Percentiles rank a stretch among this genome's conserved stretches.
Evolutionary conservation across 2,797 vertebrate species (phyloP).

Genomic region (Trematocara caparti): DNA sequence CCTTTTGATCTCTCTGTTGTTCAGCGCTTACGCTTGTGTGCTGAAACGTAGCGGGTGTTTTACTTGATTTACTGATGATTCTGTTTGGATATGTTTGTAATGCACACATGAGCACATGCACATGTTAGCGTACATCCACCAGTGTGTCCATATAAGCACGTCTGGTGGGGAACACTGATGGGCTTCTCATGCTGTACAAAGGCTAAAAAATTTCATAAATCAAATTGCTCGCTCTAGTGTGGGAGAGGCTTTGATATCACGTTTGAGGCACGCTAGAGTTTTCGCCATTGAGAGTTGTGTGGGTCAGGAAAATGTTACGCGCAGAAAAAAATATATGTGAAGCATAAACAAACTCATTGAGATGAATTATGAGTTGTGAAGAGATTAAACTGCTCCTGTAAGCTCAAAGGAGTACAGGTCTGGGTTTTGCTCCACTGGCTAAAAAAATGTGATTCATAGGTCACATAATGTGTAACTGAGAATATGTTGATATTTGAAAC

Average conservation of each 20-base stretch:
- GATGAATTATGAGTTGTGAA: slow-evolving; percentile 16
- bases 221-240: not conserved
- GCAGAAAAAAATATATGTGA: slow-evolving; percentile 36
- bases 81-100: slow-evolving; percentile 36
- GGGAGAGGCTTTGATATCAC: slow-evolving; percentile 37
- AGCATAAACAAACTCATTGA: slow-evolving; percentile 35
- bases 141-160: not conserved
- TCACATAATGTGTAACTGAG: not conserved
- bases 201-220: slow-evolving; percentile 11
- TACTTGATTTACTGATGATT: slow-evolving; percentile 54
- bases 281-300: slow-evolving; percentile 36
- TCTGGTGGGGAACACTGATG: slow-evolving; percentile 21
- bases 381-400: slow-evolving; percentile 7
- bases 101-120: not conserved
- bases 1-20: slow-evolving; percentile 46
- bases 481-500: not conserved
- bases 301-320: slow-evolving; percentile 8
- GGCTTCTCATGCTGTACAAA: slow-evolving; percentile 33
- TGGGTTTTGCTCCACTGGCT: not conserved
- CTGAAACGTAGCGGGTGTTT: slow-evolving; percentile 42
- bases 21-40: slow-evolving; percentile 16
- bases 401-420: not conserved
- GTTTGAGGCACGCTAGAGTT: slow-evolving; percentile 15
- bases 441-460: not conserved
- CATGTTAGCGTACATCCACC: not conserved